phyloP scores from a whole-genome alignment of 1,140 invertebrate species.

The Conopomorpha cramerella region DNA sequence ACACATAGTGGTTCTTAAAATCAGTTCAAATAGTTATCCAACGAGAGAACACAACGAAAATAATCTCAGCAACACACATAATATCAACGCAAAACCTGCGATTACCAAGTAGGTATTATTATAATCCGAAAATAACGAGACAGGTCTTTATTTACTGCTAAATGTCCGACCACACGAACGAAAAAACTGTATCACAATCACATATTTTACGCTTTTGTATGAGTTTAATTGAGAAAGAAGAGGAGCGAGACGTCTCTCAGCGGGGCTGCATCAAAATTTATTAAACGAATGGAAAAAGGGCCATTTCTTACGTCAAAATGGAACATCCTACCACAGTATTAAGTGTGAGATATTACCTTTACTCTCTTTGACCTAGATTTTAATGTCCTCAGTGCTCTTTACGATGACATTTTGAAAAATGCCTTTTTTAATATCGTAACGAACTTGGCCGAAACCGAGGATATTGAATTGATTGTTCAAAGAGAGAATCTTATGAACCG shows the following conservation, averaged over 20 bases:
- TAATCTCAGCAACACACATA: constrained; percentile 20
- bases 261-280: constrained; percentile 48
- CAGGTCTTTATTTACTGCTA: constrained; percentile 40
- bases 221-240: constrained; percentile 52
- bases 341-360: constrained; percentile 50
- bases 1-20: too few relatives aligned
- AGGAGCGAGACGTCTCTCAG: constrained; percentile 36
- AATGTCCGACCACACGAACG: constrained; percentile 22
- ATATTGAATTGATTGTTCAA: constrained; percentile 20
- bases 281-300: constrained; percentile 40
- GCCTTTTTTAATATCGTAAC: constrained; percentile 49
- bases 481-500: constrained; percentile 43
- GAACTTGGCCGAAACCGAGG: constrained; percentile 10
- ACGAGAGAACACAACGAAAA: constrained; percentile 5
- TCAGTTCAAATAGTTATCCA: too few relatives aligned
- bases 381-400: constrained; percentile 37
- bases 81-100: constrained; percentile 41
- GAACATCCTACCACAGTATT: constrained; percentile 39
- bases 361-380: constrained; percentile 47
- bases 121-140: constrained; percentile 51
- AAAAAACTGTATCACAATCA: constrained; percentile 49
- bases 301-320: constrained; percentile 43
- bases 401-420: constrained; percentile 59
- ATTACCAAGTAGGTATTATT: too few relatives aligned
- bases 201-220: constrained; percentile 54